Evolutionary conservation across 92 coral and sea anemone genomes (phyloP).

Genomic region (Micromussa lordhowensis): DNA sequence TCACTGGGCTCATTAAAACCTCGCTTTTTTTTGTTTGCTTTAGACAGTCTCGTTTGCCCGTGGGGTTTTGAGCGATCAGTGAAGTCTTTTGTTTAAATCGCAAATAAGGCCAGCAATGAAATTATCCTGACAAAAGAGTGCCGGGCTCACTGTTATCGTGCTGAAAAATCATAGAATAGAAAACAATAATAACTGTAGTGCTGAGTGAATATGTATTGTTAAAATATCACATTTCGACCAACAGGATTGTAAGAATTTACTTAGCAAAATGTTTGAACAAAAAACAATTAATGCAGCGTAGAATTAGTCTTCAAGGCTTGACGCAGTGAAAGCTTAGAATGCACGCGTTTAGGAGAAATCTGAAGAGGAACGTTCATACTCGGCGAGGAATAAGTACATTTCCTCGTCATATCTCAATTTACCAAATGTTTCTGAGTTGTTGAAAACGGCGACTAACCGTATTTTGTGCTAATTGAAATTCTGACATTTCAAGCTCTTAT

Average conservation of each 20-base stretch:
- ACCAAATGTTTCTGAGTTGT: constrained; percentile 6
- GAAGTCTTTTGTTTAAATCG: not conserved
- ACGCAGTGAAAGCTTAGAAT: not conserved
- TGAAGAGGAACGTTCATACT: not conserved
- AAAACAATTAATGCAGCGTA: constrained; percentile 27
- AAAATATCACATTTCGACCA: constrained; percentile 69
- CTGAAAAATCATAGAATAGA: constrained; percentile 35
- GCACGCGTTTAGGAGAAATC: not conserved
- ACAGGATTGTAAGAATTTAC: constrained; percentile 46
- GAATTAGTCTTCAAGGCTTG: not conserved
- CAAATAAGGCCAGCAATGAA: constrained; percentile 20
- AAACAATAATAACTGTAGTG: constrained; percentile 32
- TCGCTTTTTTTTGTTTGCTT: constrained; percentile 36
- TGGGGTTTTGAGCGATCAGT: constrained; percentile 21
- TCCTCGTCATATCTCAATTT: not conserved
- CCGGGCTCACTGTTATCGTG: constrained; percentile 41
- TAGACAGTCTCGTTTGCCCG: not conserved
- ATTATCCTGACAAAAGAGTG: constrained; percentile 20
- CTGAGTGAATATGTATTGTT: constrained; percentile 48
- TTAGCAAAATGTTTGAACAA: constrained; percentile 47
- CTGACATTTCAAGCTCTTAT: constrained; percentile 6
- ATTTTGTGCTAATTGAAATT: constrained; percentile 36
- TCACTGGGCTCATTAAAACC: constrained; percentile 24
- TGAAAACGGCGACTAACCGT: constrained; percentile 13
- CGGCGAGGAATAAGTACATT: not conserved